Evolutionary conservation across 2,797 vertebrate genomes (phyloP).

Genomic region (Decapterus maruadsi): DNA sequence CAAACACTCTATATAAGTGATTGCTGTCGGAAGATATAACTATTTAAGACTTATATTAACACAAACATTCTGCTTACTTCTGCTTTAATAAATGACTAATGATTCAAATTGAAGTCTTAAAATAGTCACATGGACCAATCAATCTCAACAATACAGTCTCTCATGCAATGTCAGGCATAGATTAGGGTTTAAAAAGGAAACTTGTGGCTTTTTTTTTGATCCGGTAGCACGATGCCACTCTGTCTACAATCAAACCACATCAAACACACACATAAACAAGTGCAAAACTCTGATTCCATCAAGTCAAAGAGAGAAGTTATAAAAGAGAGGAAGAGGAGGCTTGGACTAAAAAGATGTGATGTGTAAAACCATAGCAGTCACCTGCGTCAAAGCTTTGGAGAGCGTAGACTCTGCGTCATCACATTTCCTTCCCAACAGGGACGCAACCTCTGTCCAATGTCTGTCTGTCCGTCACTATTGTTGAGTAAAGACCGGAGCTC

Average conservation of each 20-base stretch:
- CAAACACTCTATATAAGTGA: too few species aligned
- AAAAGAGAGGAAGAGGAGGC: slow-evolving; percentile 10
- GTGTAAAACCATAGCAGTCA: neutral
- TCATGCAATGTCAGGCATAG: neutral
- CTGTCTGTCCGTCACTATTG: neutral
- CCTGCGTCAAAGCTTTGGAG: slow-evolving; percentile 29
- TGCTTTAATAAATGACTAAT: too few species aligned
- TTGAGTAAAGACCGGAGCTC: neutral
- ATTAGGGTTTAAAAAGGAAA: neutral
- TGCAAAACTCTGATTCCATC: slow-evolving; percentile 14
- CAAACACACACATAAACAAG: neutral
- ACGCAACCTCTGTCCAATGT: slow-evolving; percentile 3
- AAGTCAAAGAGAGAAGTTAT: slow-evolving; percentile 17
- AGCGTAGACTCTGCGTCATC: slow-evolving; percentile 22
- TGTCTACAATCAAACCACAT: neutral
- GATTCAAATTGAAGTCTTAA: too few species aligned
- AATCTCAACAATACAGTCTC: too few species aligned
- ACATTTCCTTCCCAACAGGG: neutral
- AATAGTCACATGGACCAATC: too few species aligned
- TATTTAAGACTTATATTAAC: too few species aligned
- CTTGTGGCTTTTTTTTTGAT: neutral
- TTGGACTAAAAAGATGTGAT: neutral
- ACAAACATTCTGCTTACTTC: too few species aligned
- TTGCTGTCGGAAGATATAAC: too few species aligned
- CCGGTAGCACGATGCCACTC: neutral